Base-by-base conservation (phyloP, 2,888 invertebrate genomes). In the Entomobrya multifasciata region DNA sequence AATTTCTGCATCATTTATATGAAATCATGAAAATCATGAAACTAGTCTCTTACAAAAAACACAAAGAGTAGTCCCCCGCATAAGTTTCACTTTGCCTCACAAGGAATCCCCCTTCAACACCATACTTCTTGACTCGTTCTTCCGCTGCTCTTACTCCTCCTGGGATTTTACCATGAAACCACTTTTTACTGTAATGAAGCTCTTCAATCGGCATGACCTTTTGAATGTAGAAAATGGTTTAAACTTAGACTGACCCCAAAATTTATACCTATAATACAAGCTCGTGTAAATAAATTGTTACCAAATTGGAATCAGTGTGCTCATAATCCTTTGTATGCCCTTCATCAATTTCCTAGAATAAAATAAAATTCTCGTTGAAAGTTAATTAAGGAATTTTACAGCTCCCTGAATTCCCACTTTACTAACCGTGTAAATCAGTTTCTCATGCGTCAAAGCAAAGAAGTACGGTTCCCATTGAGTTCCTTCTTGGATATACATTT, bases 21-120 rank as follows among this genome's bases (percentile, higher is more conserved):
- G n/a, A 74, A 55, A 49, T 17, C 15, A 30, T 55, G 15, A n/a
- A n/a, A n/a, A n/a, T n/a, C n/a, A n/a, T 52, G 17, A 30, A 15
- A 60, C 22, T 65, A 76, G 27, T 17, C 6, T 90, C 92, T 92
- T 91, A 94, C 98, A 97, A 97, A 93, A 99, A 98, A 0, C 98
- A 98, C 30, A 99, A 93, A 88, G 98, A 97, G 92, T 97, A 98
- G 92, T 98, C 98, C 0, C 98, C 98, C 0, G 98, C 97, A 93
- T 98, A 98, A 0, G 98, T 98, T 17, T 97, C 97, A 92, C 98
- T 97, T 90, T 97, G 96, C 41, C 98, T 94, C 0, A 99, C 98
- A 27, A 98, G 94, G 92, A 98, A 98, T 0, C 97, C 97, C 0
- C 98, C 98, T 92, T 98, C 97, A 0, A 97, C 97, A 3, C 96